Base-by-base conservation (phyloP, 2,113 vertebrate species). In the Kobus ellipsiprymnus region DNA sequence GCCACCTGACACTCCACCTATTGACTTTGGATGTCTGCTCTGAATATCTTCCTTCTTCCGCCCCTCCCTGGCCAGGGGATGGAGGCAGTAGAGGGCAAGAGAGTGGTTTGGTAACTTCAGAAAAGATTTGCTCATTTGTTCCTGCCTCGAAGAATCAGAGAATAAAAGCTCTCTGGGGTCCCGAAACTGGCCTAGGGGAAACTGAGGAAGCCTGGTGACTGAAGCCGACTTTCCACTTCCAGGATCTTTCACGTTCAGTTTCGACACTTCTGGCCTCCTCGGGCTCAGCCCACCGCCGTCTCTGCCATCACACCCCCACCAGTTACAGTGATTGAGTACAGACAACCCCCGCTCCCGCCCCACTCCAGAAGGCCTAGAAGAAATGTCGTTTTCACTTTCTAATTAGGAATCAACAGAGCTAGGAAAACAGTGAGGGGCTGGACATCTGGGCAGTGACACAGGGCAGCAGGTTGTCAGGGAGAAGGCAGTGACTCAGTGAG, bases 1-100 rank as follows among this genome's bases (percentile, higher is more conserved):
- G 97, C 95, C 90, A 96, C 44, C 64, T 95, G 95, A 95, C 54
- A 82, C 85, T 29, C 55, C 19, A 17, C 71, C 78, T 95, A 30
- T 98, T 98, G 95, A 97, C 84, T 98, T 98, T 98, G 97, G 98
- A 96, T 95, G 71, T 46, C 59, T 71, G 6, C 90, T 86, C 83
- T 59, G 50, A 81, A 97, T 67, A 30, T 57, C 81, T 98, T 98
- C 97, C 97, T 96, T 46, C 60, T 97, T 90, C 94, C 12, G 25
- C 16, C 86, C 33, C 57, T 87, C 17, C 21, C 57, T 23, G 55
- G 64, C 55, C 59, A 62, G 50, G 30, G 82, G 87, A 30, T 83
- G 36, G 92, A 87, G 64, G 62, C 36, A 46, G n/a, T 17, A 82
- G 30, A 64, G 29, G 33, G 23, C 8, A 60, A 48, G 48, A 94